These are phyloP conservation scores for Brachystomella parvula DNA, from an alignment of 1,140 invertebrate species.

Conservation along the genomic window DNA sequence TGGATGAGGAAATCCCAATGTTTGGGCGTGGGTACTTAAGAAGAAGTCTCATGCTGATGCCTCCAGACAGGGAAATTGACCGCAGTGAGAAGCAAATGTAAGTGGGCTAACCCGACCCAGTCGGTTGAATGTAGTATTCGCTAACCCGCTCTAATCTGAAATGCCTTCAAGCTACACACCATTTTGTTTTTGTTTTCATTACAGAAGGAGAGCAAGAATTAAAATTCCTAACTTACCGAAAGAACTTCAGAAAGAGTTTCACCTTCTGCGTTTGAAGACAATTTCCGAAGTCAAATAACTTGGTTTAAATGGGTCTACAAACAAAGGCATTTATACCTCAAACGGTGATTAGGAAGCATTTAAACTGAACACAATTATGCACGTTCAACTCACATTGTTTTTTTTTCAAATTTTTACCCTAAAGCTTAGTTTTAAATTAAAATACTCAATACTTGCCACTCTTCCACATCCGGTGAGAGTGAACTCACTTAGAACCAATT, in stretches of 20 bases:
- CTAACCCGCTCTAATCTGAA: too few relatives aligned
- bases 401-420: too few relatives aligned
- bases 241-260: conserved; percentile 13
- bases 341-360: too few relatives aligned
- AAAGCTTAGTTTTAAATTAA: too few relatives aligned
- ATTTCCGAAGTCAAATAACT: background rate
- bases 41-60: conserved; percentile 12
- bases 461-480: too few relatives aligned
- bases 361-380: too few relatives aligned
- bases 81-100: background rate
- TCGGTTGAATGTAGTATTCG: too few relatives aligned
- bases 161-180: background rate
- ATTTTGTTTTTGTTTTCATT: background rate
- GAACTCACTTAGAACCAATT: too few relatives aligned
- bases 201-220: background rate
- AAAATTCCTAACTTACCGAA: conserved; percentile 8
- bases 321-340: too few relatives aligned
- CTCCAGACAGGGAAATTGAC: background rate
- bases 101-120: background rate
- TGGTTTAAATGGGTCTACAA: too few relatives aligned
- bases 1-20: background rate
- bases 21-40: background rate
- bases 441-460: too few relatives aligned
- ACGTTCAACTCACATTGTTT: too few relatives aligned
- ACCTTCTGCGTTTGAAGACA: conserved; percentile 3